Evolutionary conservation across 2,888 invertebrate species (phyloP).

Genomic region (Euzetes globulus): DNA sequence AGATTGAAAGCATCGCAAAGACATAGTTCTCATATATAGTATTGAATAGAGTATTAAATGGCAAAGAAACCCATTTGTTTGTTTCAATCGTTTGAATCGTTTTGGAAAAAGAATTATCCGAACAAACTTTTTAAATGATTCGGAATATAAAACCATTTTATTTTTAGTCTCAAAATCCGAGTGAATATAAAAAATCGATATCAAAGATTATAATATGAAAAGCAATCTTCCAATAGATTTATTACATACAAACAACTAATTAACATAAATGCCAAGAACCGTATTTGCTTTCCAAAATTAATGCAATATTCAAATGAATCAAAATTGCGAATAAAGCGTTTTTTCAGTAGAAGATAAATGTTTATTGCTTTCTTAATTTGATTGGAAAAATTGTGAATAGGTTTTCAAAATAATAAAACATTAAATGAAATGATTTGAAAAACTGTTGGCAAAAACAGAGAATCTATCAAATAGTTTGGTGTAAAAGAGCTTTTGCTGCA

Average conservation of each 20-base stretch:
- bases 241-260: neutral
- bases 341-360: neutral
- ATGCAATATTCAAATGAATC: neutral
- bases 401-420: neutral
- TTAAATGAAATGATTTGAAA: neutral
- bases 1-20: too few relatives aligned
- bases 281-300: constrained; percentile 1
- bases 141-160: neutral
- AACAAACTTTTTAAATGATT: neutral
- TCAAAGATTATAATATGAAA: neutral
- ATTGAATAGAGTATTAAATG: too few relatives aligned
- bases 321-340: neutral
- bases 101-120: too few relatives aligned
- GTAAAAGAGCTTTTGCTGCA: neutral
- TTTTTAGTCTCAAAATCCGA: neutral
- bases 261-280: neutral
- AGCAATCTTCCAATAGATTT: neutral
- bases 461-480: neutral
- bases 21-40: too few relatives aligned
- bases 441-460: too few relatives aligned
- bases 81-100: too few relatives aligned
- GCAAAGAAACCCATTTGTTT: too few relatives aligned
- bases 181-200: neutral
- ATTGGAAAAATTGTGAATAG: too few relatives aligned
- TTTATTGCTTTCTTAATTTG: too few relatives aligned